Evolutionary conservation across 2,797 vertebrate genomes (phyloP), one percentile per base, ranked within the genome.

Genomic region (Sylvia borin): DNA sequence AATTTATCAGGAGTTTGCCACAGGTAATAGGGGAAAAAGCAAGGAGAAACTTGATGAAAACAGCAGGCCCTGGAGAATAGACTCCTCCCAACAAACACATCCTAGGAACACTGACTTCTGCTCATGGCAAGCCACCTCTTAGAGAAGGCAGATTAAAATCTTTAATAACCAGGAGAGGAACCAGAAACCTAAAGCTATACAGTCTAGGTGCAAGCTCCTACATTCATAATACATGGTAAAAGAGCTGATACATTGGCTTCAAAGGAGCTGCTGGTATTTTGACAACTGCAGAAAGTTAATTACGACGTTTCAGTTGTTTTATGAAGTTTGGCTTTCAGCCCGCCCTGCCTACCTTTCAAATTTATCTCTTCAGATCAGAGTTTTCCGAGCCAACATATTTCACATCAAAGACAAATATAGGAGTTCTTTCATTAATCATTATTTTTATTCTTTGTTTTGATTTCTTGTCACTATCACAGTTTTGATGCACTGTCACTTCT

Each of bases 221-320:
- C 47, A 85, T 84, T 62, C 38, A 40, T 72, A 93, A 88, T 55
- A 68, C 24, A 17, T 11, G 12, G 66, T 17, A 62, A 48, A 93
- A 90, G 32, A 85, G 36, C 34, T 71, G 66, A 71, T 31, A 27
- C 1, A 0, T 13, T 40, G 89, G 60, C 85, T 95, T 96, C 96
- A 94, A 95, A 96, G 85, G 60, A 86, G 25, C 57, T 79, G 48
- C 85, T 94, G 26, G 40, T 86, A 68, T 83, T 91, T 36, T 96
- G 95, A 96, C 95, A 96, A 42, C 85, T 78, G 54, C 61, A 88
- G 68, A 50, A 88, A 93, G 73, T 62, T 93, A 91, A 92, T 96
- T 75, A 81, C 26, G 22, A 85, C 42, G 7, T 81, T 88, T 88
- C 86, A 90, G 58, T 84, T 91, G 84, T 75, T 91, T 83, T 66